Evolutionary conservation across 1,140 invertebrate species (phyloP), one percentile per base, ranked within the genome.

Genomic region (Drosophila grimshawi): DNA sequence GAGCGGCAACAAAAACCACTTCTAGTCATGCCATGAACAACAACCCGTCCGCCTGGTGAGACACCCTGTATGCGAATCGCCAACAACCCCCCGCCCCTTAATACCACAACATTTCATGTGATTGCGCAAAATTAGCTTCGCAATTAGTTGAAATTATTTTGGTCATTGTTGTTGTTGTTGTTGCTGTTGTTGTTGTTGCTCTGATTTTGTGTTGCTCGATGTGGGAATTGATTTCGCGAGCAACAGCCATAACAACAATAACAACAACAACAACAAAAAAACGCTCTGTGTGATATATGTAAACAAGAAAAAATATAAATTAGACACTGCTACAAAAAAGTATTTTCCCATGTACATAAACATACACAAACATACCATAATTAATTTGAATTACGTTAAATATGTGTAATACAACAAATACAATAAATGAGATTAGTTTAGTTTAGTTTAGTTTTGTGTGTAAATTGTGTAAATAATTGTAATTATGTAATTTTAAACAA

Each of bases 231-330:
- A 57, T 76, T 76, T 70, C n/a, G 51, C 30, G 75, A 52, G 68
- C 68, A 78, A 46, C 59, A 71, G 52, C 72, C 19, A 19, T 19
- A 61, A 45, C 48, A 65, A 33, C 62, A 56, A 33, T 56, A 55
- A 33, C 49, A 72, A 46, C 63, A 53, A 32, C 59, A 70, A 49
- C 68, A 70, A 49, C 63, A 73, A 64, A 39, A 75, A 56, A 72
- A 51, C 59, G 55, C 83, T 77, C 71, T 74, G 85, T 86, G 82
- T 86, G 82, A 88, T 88, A 86, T 86, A 81, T 86, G 81, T 86
- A 80, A 81, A 78, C 66, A 74, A 80, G 57, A 55, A 55, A 56
- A 77, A 80, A 80, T 63, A 75, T 74, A 88, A 88, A 75, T 74
- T 78, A 81, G 86, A 88, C 67, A 76, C 55, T 65, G 63, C 65